phyloP scores from a whole-genome alignment of 2,888 invertebrate species.

The Dryocosmus kuriphilus region DNA sequence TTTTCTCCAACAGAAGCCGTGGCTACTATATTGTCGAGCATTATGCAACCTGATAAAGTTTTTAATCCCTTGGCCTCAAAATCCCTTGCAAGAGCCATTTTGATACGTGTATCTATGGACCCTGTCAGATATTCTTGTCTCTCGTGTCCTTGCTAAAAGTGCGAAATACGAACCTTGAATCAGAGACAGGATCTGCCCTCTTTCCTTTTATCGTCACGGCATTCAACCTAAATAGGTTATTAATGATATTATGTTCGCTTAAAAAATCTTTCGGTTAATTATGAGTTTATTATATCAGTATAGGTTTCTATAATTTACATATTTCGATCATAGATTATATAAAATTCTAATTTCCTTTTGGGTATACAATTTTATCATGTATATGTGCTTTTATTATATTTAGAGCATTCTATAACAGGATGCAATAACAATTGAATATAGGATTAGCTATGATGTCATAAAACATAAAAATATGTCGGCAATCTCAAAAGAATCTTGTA shows the following conservation, averaged over 20 bases:
- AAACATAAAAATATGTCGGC: not conserved
- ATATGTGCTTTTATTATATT: too few species aligned
- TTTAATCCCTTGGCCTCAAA: not conserved
- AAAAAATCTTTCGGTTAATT: not conserved
- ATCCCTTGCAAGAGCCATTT: not conserved
- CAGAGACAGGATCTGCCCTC: constrained; percentile 3
- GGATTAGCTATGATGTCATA: not conserved
- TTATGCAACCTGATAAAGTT: constrained; percentile 48
- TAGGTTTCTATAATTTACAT: too few species aligned
- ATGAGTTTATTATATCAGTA: too few species aligned
- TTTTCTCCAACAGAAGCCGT: constrained; percentile 57
- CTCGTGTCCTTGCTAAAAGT: not conserved
- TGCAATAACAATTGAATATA: not conserved
- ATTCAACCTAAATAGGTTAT: not conserved
- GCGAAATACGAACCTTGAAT: constrained; percentile 20
- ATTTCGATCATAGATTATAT: too few species aligned
- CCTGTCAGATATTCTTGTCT: constrained; percentile 14
- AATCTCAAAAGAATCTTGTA: not conserved
- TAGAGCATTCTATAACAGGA: not conserved
- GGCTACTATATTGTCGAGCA: constrained; percentile 66
- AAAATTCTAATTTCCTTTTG: too few species aligned
- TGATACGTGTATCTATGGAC: constrained; percentile 8
- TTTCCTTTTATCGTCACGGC: not conserved
- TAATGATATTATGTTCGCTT: not conserved
- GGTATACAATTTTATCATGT: too few species aligned